phyloP scores from a whole-genome alignment of 2,888 invertebrate species.

The Synanthedon formicaeformis region DNA sequence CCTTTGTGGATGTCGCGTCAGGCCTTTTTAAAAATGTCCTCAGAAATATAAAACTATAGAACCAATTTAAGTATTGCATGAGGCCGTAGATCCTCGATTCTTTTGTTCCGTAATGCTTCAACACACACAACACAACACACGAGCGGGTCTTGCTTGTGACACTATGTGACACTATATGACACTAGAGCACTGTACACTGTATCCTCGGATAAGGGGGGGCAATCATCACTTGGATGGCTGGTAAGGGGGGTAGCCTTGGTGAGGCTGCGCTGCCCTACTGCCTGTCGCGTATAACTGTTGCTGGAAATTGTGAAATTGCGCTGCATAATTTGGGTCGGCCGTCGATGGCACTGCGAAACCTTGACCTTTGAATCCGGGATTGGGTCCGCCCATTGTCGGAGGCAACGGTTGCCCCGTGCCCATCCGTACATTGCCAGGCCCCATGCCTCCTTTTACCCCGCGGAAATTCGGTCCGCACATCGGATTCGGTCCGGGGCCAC shows the following conservation, averaged over 20 bases:
- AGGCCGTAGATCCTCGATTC: too few species aligned
- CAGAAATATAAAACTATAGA: too few species aligned
- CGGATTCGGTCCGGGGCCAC: slow-evolving; percentile 27
- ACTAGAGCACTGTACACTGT: slow-evolving; percentile 1
- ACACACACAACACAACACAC: not conserved
- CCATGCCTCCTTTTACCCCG: slow-evolving; percentile 49
- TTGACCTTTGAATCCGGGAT: slow-evolving; percentile 79
- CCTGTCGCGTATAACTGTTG: slow-evolving; percentile 92
- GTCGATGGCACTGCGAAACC: slow-evolving; percentile 87
- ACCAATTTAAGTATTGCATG: too few species aligned
- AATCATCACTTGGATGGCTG: slow-evolving; percentile 61
- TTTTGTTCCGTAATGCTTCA: not conserved
- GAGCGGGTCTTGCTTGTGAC: not conserved
- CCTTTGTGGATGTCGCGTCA: too few species aligned
- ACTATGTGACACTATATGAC: slow-evolving; percentile 1
- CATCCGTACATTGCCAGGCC: slow-evolving; percentile 42
- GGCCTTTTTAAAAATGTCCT: too few species aligned
- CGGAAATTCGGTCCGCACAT: slow-evolving; percentile 52
- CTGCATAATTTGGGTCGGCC: slow-evolving; percentile 92
- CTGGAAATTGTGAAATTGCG: slow-evolving; percentile 96
- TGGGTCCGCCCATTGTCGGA: slow-evolving; percentile 81
- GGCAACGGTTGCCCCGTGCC: slow-evolving; percentile 78
- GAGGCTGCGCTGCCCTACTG: slow-evolving; percentile 52
- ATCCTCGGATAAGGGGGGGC: slow-evolving; percentile 7
- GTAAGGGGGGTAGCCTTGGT: slow-evolving; percentile 58